Evolutionary conservation across 2,888 invertebrate genomes (phyloP).

Genomic region (Conops quadrifasciatus): DNA sequence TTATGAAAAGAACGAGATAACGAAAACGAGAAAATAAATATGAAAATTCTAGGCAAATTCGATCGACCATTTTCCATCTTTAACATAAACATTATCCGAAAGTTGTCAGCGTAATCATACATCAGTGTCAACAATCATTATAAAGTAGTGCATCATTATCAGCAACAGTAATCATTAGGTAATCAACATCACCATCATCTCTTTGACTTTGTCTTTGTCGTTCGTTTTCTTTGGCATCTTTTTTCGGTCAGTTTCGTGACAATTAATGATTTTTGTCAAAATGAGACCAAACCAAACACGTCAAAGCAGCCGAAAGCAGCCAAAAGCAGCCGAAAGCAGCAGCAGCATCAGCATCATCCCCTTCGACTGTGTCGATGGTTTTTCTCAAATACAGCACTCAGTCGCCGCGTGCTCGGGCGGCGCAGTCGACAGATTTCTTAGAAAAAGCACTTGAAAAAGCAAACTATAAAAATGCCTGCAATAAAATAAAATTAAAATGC

Average conservation of each 20-base stretch:
- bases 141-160: too few species aligned
- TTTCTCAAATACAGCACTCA: not conserved
- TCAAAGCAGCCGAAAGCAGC: not conserved
- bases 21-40: too few species aligned
- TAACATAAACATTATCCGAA: too few species aligned
- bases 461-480: slow-evolving; percentile 1
- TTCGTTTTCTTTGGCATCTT: not conserved
- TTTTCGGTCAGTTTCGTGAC: slow-evolving; percentile 14
- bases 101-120: too few species aligned
- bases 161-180: too few species aligned
- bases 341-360: not conserved
- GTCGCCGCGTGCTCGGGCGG: not conserved
- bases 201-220: not conserved
- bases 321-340: not conserved
- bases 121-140: too few species aligned
- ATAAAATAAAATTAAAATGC: slow-evolving; percentile 21
- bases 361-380: not conserved
- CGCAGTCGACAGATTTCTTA: slow-evolving; percentile 14
- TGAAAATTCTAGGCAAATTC: too few species aligned
- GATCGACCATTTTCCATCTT: too few species aligned
- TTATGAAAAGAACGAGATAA: too few species aligned
- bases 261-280: slow-evolving; percentile 30
- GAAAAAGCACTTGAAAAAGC: slow-evolving; percentile 6
- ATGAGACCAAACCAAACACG: not conserved
- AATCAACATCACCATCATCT: too few species aligned